These are phyloP conservation scores for Formica aserva DNA, from an alignment of 2,888 invertebrate species.

Conservation along the genomic window DNA sequence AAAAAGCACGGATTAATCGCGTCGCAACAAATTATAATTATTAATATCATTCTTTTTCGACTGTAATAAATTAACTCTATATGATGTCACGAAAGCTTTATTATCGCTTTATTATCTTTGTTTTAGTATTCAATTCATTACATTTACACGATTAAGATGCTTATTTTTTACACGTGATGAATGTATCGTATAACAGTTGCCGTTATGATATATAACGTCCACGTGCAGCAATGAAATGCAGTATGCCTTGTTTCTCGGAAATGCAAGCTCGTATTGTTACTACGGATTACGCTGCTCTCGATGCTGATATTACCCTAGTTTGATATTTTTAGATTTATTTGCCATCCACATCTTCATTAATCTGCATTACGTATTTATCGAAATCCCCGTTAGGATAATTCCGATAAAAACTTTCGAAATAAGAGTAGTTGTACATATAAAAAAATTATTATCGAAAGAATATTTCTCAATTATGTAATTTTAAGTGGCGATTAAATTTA, in stretches of 20 bases:
- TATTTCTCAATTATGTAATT: constrained; percentile 3
- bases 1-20: neutral
- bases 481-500: neutral
- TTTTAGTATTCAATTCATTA: constrained; percentile 3
- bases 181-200: constrained; percentile 49
- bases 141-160: constrained; percentile 17
- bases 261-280: constrained; percentile 35
- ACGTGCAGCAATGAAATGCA: constrained; percentile 53
- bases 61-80: neutral
- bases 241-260: constrained; percentile 46
- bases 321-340: constrained; percentile 22
- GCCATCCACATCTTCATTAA: neutral
- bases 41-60: neutral
- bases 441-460: neutral
- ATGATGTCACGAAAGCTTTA: constrained; percentile 1
- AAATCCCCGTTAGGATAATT: constrained; percentile 18
- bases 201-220: constrained; percentile 46
- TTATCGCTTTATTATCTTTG: constrained; percentile 4
- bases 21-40: neutral
- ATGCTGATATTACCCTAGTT: constrained; percentile 13
- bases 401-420: neutral
- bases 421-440: neutral
- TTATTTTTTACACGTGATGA: constrained; percentile 11
- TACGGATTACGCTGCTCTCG: constrained; percentile 17
- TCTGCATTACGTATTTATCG: neutral